Conservation (phyloP, 2,113 vertebrate species). For the Hippolais icterina region DNA sequence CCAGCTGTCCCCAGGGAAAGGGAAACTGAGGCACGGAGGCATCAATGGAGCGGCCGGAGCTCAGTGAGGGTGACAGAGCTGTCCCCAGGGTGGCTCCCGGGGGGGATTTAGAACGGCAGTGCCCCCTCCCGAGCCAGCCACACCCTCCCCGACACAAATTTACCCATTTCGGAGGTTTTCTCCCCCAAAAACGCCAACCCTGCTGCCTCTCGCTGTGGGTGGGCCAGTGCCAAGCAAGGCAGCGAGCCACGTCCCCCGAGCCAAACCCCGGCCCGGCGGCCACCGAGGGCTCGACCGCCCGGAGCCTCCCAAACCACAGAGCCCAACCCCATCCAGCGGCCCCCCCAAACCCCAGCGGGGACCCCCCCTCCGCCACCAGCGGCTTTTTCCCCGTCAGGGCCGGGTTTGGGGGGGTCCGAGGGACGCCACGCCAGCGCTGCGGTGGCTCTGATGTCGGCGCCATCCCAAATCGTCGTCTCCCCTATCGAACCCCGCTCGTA, state of each 20-base stretch:
- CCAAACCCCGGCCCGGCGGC: neutral
- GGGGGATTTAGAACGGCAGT: fast-evolving
- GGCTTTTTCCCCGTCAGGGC: neutral
- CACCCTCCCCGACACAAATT: too few species aligned
- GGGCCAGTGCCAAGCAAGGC: neutral
- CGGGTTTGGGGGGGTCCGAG: neutral
- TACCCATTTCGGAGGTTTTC: neutral
- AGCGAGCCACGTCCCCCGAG: neutral
- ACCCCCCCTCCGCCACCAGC: neutral
- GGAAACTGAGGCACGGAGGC: neutral
- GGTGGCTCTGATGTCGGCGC: constrained; percentile 91
- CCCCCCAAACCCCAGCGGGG: neutral
- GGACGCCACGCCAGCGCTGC: constrained; percentile 79
- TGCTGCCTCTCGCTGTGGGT: neutral
- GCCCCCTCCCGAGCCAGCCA: neutral
- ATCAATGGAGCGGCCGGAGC: fast-evolving
- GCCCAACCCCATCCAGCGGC: neutral
- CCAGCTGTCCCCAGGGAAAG: neutral
- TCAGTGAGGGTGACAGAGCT: neutral
- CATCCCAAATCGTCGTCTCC: constrained; percentile 62
- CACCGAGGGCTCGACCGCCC: constrained; percentile 12
- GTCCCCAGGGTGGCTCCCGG: neutral
- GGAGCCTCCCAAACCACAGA: constrained; percentile 19
- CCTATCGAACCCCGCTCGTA: constrained; percentile 74
- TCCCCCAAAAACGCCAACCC: neutral